A percentile compares a stretch with the other conserved stretches of the same genome.
These are phyloP conservation scores for Ommatoiulus sabulosus DNA, from an alignment of 2,888 invertebrate species.

Conservation along the genomic window DNA sequence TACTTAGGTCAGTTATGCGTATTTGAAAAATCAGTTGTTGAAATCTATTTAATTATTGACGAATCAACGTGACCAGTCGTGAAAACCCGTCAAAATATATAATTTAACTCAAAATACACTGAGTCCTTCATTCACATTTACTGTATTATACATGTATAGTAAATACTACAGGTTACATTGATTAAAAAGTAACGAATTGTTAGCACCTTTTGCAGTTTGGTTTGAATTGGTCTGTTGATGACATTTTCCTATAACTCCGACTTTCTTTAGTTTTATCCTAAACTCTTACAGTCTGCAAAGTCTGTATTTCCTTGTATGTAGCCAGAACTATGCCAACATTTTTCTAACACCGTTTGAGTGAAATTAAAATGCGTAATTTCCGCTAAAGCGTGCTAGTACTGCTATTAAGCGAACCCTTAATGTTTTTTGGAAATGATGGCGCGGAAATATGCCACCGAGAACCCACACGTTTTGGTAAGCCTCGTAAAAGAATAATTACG, in stretches of 20 bases:
- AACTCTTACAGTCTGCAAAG: not conserved
- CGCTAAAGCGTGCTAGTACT: not conserved
- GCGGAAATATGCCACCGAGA: not conserved
- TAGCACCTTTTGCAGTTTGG: not conserved
- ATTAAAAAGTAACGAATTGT: not conserved
- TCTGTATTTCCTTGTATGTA: not conserved
- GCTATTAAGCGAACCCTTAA: constrained; percentile 4
- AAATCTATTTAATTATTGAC: too few relatives aligned
- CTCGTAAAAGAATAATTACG: constrained; percentile 27
- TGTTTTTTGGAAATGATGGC: not conserved
- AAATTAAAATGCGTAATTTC: constrained; percentile 18
- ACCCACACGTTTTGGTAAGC: not conserved
- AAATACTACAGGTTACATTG: too few relatives aligned
- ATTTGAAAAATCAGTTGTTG: too few relatives aligned
- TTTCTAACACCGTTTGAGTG: not conserved
- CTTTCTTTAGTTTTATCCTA: not conserved
- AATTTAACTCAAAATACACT: too few relatives aligned
- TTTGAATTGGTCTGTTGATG: not conserved
- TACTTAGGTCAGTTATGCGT: too few relatives aligned
- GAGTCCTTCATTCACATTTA: too few relatives aligned
- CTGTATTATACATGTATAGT: too few relatives aligned
- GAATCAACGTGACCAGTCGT: too few relatives aligned
- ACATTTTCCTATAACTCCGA: not conserved
- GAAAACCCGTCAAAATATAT: too few relatives aligned
- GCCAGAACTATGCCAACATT: not conserved